These are phyloP conservation scores for Sylvilagus floridanus DNA, from an alignment of 2,797 vertebrate species.

Conservation along the genomic window DNA sequence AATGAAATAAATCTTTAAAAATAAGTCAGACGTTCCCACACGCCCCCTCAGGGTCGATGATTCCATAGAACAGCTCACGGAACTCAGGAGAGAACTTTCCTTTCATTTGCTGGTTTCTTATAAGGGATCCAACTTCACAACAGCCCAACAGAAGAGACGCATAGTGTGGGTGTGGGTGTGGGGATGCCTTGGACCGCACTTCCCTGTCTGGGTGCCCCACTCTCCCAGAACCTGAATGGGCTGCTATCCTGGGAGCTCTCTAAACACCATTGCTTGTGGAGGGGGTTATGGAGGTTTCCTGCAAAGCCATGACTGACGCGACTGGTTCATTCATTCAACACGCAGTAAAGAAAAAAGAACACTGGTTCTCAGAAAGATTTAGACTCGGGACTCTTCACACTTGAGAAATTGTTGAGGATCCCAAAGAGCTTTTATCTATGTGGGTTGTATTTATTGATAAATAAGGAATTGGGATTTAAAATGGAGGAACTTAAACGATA, in stretches of 20 bases:
- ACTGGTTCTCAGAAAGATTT: background rate
- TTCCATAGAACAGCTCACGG: background rate
- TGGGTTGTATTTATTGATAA: background rate
- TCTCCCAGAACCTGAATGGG: background rate
- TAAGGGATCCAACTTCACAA: background rate
- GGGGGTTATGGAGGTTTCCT: background rate
- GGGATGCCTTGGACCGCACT: fast-evolving
- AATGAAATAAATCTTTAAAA: too few relatives aligned
- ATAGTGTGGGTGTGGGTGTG: too few relatives aligned
- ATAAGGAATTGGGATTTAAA: background rate
- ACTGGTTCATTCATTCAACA: background rate
- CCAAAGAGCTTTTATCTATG: background rate
- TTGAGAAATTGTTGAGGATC: background rate
- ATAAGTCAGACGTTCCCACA: background rate
- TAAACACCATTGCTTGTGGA: background rate
- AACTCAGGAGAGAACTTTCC: background rate
- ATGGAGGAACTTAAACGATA: background rate
- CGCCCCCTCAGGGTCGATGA: too few relatives aligned
- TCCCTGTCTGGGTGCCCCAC: background rate
- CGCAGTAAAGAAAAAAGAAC: too few relatives aligned
- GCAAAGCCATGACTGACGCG: background rate
- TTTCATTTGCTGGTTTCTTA: background rate
- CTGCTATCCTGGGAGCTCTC: background rate
- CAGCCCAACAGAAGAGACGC: background rate
- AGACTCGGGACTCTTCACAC: background rate